Evolutionary conservation across 2,113 vertebrate genomes (phyloP).

Genomic region (Scartelaos histophorus): DNA sequence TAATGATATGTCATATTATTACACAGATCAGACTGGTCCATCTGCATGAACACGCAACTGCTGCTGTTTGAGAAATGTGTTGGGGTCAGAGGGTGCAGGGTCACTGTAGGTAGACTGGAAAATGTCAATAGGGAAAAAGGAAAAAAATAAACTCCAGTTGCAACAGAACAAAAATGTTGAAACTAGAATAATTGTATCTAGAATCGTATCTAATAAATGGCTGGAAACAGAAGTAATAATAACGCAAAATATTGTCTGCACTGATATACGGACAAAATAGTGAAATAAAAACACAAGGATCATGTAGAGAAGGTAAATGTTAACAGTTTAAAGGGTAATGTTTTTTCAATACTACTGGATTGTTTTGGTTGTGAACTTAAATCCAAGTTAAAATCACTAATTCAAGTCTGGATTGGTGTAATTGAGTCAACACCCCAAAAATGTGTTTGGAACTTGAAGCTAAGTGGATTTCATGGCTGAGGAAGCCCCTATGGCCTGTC

Average conservation of each 20-base stretch:
- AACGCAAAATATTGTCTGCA: no score
- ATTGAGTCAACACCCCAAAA: slow-evolving; percentile 68
- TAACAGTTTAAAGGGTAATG: no score
- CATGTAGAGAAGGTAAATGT: no score
- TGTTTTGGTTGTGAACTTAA: slow-evolving; percentile 22
- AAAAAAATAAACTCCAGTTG: no score
- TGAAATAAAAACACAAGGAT: no score
- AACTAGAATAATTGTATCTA: no score
- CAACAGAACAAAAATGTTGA: no score
- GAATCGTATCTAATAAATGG: no score
- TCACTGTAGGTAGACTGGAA: neutral
- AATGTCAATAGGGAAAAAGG: neutral
- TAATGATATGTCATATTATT: slow-evolving; percentile 71
- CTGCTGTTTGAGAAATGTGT: slow-evolving; percentile 38
- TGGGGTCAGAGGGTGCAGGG: neutral
- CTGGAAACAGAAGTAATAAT: no score
- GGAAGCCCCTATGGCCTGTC: slow-evolving; percentile 62
- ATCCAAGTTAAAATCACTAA: slow-evolving; percentile 46
- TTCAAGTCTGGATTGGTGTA: slow-evolving; percentile 38
- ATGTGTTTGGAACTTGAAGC: slow-evolving; percentile 60
- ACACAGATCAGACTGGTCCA: slow-evolving; percentile 64
- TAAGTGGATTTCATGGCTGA: slow-evolving; percentile 61
- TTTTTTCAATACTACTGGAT: neutral
- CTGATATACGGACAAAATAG: no score
- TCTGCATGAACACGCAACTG: slow-evolving; percentile 54